Percentiles rank a stretch among this genome's conserved stretches.
phyloP scores from a whole-genome alignment of 1,140 invertebrate species.

The Polypedilum pembai region DNA sequence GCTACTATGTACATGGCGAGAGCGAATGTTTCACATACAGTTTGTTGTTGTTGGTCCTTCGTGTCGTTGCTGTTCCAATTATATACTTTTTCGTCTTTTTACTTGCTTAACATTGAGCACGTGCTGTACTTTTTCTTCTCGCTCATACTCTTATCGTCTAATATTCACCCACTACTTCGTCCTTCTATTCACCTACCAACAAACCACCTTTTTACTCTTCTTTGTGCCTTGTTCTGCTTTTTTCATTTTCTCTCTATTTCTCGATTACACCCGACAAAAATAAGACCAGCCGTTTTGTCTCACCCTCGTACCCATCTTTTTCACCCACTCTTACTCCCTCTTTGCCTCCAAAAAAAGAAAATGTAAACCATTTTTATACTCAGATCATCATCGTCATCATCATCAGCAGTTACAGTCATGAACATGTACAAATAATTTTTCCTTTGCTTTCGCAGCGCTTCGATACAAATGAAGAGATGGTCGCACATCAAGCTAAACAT shows the following conservation, averaged over 20 bases:
- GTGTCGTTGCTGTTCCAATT: not conserved
- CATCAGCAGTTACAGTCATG: not conserved
- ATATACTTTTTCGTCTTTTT: slow-evolving; percentile 3
- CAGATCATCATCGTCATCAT: slow-evolving; percentile 12
- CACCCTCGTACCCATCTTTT: not conserved
- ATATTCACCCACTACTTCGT: not conserved
- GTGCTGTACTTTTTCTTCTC: slow-evolving; percentile 3
- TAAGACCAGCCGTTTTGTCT: not conserved
- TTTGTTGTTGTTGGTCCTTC: not conserved
- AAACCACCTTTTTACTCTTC: too few relatives aligned
- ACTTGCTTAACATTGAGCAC: slow-evolving; percentile 2
- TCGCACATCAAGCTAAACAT: slow-evolving; percentile 15
- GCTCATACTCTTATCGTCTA: not conserved
- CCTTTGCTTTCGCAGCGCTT: slow-evolving; percentile 7
- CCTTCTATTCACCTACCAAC: not conserved
- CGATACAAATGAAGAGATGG: slow-evolving; percentile 24
- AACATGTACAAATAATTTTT: not conserved
- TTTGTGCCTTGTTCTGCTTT: too few relatives aligned
- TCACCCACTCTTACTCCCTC: not conserved
- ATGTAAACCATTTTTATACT: slow-evolving; percentile 14
- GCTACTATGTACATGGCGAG: not conserved
- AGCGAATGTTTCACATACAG: not conserved
- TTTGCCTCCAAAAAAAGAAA: not conserved
- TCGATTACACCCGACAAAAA: too few relatives aligned
- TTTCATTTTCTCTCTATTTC: too few relatives aligned